Evolutionary conservation across 2,113 vertebrate genomes (phyloP).

Genomic region (Rhadina sibilatrix): DNA sequence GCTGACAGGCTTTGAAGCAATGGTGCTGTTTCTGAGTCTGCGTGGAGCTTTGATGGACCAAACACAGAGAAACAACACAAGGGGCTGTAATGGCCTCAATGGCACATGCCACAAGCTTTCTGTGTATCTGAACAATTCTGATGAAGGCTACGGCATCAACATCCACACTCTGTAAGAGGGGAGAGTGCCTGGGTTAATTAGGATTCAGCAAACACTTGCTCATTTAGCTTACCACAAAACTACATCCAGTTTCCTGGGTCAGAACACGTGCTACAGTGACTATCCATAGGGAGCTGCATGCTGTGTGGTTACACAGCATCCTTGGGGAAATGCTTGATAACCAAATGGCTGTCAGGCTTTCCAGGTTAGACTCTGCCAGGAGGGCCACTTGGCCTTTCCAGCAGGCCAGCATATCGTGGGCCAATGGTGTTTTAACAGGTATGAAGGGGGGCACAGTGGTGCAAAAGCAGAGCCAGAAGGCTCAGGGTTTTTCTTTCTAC

Average conservation of each 20-base stretch:
- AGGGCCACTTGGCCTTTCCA: background rate
- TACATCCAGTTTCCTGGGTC: background rate
- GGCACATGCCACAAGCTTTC: background rate
- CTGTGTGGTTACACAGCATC: background rate
- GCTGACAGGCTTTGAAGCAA: background rate
- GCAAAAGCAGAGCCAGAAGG: background rate
- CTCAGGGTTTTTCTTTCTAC: background rate
- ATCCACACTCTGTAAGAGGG: background rate
- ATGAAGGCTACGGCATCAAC: background rate
- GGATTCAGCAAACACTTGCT: background rate
- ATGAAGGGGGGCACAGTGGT: rapidly evolving
- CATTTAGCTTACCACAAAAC: background rate
- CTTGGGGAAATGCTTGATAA: background rate
- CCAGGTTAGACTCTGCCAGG: background rate
- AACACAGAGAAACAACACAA: background rate
- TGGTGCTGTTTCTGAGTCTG: background rate
- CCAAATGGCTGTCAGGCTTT: background rate
- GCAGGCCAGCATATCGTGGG: background rate
- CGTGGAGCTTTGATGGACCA: background rate
- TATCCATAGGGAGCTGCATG: background rate
- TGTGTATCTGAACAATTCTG: background rate
- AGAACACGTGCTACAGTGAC: background rate
- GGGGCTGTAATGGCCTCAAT: background rate
- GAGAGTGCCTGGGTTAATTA: background rate
- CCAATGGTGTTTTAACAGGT: rapidly evolving